Conservation (phyloP, 2,888 invertebrate genomes). For the Diarsia rubi region DNA sequence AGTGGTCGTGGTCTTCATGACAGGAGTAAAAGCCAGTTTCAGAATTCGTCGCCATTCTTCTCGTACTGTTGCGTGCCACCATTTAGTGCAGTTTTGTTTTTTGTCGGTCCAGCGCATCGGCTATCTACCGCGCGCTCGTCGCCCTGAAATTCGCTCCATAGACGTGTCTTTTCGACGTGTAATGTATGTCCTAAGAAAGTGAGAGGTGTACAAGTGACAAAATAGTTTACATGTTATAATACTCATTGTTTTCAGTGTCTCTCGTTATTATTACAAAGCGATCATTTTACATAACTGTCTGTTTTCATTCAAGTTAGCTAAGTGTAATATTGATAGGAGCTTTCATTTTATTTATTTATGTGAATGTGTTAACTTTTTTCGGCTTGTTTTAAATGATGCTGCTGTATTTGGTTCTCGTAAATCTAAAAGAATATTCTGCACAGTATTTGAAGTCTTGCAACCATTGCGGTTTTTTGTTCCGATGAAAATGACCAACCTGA, state of each 20-base stretch:
- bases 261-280: conserved; percentile 15
- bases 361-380: too few species aligned
- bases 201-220: conserved; percentile 37
- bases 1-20: too few species aligned
- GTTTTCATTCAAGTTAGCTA: not conserved
- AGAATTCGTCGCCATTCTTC: too few species aligned
- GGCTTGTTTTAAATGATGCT: not conserved
- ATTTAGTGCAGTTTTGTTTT: too few species aligned
- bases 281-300: not conserved
- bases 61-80: too few species aligned
- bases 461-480: not conserved
- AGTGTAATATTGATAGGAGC: not conserved
- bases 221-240: not conserved
- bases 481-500: not conserved
- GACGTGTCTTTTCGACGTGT: too few species aligned
- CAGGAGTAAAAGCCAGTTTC: too few species aligned
- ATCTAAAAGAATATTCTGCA: not conserved
- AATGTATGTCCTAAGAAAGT: too few species aligned
- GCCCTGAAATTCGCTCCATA: too few species aligned
- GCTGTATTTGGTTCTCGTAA: not conserved
- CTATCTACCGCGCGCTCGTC: too few species aligned
- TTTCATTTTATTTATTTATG: not conserved
- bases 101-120: too few species aligned
- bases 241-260: conserved; percentile 12
- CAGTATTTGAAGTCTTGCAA: not conserved